These are phyloP conservation scores for Colletes gigas DNA, from an alignment of 1,140 invertebrate genomes.

Conservation along the genomic window DNA sequence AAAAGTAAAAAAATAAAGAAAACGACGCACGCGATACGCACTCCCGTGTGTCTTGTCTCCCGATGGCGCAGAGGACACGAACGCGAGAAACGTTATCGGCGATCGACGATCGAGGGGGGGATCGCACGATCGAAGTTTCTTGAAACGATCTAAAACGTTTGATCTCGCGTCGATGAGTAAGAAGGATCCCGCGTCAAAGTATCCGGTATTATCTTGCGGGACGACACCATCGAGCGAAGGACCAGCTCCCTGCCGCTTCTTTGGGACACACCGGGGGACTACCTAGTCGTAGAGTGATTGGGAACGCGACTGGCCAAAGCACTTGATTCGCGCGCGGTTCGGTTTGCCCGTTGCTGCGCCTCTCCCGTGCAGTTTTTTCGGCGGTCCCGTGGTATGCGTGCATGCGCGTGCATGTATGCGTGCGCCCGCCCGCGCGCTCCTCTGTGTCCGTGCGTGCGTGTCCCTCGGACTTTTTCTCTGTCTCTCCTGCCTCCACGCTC, in stretches of 20 bases:
- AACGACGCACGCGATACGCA: constrained; percentile 17
- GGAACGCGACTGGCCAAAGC: constrained; percentile 82
- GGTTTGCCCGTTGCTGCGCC: constrained; percentile 79
- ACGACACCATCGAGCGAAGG: constrained; percentile 62
- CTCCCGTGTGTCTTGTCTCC: constrained; percentile 24
- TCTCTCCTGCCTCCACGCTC: constrained; percentile 57
- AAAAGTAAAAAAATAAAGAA: background rate
- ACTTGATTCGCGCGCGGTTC: constrained; percentile 81
- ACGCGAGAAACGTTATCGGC: background rate
- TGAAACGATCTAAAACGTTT: constrained; percentile 20
- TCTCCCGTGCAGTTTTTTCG: constrained; percentile 81
- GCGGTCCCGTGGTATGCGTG: constrained; percentile 70
- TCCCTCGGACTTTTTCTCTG: constrained; percentile 62
- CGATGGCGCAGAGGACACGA: background rate
- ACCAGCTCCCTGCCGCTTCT: constrained; percentile 67
- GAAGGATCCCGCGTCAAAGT: constrained; percentile 53
- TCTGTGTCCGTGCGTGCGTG: constrained; percentile 41
- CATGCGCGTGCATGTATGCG: constrained; percentile 65
- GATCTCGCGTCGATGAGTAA: constrained; percentile 39
- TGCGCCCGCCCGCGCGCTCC: constrained; percentile 55
- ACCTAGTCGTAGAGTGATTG: constrained; percentile 82
- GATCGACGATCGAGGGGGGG: background rate
- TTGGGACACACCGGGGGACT: constrained; percentile 79
- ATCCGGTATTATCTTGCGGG: constrained; percentile 65
- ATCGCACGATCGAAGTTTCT: constrained; percentile 16